A percentile compares a stretch with the other conserved stretches of the same genome.
These are phyloP conservation scores for Macaca mulatta DNA, from an alignment of 2,113 vertebrate genomes.

Conservation along the genomic window DNA sequence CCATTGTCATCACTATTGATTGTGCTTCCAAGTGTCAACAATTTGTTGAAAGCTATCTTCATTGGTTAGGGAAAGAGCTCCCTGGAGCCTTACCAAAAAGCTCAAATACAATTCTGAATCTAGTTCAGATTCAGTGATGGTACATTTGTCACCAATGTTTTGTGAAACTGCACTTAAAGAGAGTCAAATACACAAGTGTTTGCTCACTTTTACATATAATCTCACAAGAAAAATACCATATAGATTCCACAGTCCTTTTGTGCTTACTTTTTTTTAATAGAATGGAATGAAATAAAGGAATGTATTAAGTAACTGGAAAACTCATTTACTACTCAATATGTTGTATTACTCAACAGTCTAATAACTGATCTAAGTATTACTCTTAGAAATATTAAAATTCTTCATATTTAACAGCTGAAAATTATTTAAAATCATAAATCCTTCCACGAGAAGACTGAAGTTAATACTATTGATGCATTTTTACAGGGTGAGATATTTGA, in stretches of 20 bases:
- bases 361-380: not conserved
- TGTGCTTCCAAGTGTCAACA: not conserved
- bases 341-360: not conserved
- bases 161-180: not conserved
- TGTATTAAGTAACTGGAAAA: slow-evolving; percentile 27
- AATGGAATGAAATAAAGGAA: slow-evolving; percentile 30
- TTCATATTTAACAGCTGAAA: not conserved
- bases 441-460: slow-evolving; percentile 2
- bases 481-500: not conserved
- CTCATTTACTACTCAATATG: not conserved
- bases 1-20: not conserved
- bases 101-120: slow-evolving; percentile 19
- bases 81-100: slow-evolving; percentile 3
- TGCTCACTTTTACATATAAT: not conserved
- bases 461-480: not conserved
- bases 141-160: not conserved
- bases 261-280: not conserved
- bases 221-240: not conserved
- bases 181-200: not conserved
- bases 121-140: not conserved
- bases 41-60: not conserved
- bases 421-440: not conserved
- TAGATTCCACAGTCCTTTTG: not conserved
- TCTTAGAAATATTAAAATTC: slow-evolving; percentile 6
- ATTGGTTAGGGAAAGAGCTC: not conserved